Evolutionary conservation across 2,888 invertebrate species (phyloP).

Genomic region (Harpalus rubripes): DNA sequence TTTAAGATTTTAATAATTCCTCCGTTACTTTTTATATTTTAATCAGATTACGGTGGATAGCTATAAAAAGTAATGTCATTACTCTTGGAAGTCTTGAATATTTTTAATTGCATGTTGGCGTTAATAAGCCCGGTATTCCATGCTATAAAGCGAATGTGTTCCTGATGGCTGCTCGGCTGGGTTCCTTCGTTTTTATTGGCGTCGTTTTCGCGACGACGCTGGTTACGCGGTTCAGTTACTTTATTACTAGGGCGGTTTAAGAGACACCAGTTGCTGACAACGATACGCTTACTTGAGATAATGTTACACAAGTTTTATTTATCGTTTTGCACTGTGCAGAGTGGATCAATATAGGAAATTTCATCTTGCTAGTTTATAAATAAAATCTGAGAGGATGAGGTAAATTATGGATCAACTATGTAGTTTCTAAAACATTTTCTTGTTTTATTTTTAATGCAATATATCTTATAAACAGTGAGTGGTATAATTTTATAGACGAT

Average conservation of each 20-base stretch:
- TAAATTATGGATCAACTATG: too few relatives aligned
- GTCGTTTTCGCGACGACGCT: slow-evolving; percentile 37
- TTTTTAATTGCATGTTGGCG: slow-evolving; percentile 40
- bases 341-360: background rate
- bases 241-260: slow-evolving; percentile 60
- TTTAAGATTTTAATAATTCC: slow-evolving; percentile 7
- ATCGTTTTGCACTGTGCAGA: background rate
- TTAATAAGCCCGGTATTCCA: slow-evolving; percentile 32
- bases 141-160: slow-evolving; percentile 45
- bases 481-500: too few relatives aligned
- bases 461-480: too few relatives aligned
- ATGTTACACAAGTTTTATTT: slow-evolving; percentile 2
- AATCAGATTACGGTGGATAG: slow-evolving; percentile 36
- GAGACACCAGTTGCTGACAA: slow-evolving; percentile 65
- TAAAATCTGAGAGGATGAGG: too few relatives aligned
- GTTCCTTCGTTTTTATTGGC: slow-evolving; percentile 50
- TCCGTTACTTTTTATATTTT: slow-evolving; percentile 43
- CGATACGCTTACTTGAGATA: background rate
- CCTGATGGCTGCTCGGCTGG: slow-evolving; percentile 18
- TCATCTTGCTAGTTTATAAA: background rate
- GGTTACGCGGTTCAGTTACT: slow-evolving; percentile 59
- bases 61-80: slow-evolving; percentile 9
- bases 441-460: too few relatives aligned
- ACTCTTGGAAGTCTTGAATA: slow-evolving; percentile 32
- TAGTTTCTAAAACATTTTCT: too few relatives aligned